Conservation (phyloP, 2,113 vertebrate genomes). For the Choloepus hoffmanni region DNA sequence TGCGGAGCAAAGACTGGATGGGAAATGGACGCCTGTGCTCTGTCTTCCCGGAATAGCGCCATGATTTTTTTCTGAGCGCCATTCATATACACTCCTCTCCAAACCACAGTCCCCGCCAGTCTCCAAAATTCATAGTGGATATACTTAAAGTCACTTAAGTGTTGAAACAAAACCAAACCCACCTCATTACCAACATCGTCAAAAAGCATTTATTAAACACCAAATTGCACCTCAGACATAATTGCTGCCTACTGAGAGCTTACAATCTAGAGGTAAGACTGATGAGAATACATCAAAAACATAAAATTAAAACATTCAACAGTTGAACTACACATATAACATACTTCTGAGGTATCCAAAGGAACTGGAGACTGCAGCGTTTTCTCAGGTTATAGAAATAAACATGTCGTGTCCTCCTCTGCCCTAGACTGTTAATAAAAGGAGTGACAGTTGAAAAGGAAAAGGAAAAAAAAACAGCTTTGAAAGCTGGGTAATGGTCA, state of each 20-base stretch:
- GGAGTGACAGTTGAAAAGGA: not conserved
- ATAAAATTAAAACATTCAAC: slow-evolving; percentile 49
- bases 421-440: not conserved
- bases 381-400: not conserved
- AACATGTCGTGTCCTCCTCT: not conserved
- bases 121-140: not conserved
- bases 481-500: slow-evolving; percentile 15
- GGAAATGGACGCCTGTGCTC: not conserved
- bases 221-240: slow-evolving; percentile 47
- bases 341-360: slow-evolving; percentile 48
- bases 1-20: not conserved
- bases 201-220: slow-evolving; percentile 62
- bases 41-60: not conserved
- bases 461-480: slow-evolving; percentile 8
- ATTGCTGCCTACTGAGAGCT: not conserved
- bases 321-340: not conserved
- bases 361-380: not conserved
- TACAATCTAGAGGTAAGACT: slow-evolving; percentile 2
- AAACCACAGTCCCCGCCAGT: not conserved
- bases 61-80: not conserved
- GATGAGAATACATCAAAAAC: not conserved
- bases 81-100: not conserved
- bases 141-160: not conserved
- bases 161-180: not conserved
- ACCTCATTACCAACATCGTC: not conserved